These are phyloP conservation scores for Cyphomyrus discorhynchus DNA, from an alignment of 2,113 vertebrate species.

Conservation along the genomic window DNA sequence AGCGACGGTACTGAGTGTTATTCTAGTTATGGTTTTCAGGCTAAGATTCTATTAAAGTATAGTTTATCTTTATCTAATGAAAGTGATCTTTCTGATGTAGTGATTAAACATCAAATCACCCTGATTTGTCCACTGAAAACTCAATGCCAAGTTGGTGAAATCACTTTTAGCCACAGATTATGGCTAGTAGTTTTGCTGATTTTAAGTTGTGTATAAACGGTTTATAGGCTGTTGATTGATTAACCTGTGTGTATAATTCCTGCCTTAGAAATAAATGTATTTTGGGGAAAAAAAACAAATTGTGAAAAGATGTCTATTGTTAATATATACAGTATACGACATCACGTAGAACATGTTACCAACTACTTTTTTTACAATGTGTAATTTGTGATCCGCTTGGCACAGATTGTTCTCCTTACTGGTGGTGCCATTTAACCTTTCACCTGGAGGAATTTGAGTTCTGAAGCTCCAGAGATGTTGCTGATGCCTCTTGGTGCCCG, in stretches of 20 bases:
- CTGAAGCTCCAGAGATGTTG: background rate
- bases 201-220: background rate
- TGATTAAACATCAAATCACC: background rate
- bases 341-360: background rate
- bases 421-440: background rate
- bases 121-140: background rate
- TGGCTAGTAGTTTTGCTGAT: background rate
- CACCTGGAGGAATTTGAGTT: background rate
- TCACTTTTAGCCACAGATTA: background rate
- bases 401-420: background rate
- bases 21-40: background rate
- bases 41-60: background rate
- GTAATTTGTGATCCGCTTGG: background rate
- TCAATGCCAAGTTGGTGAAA: background rate
- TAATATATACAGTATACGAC: background rate
- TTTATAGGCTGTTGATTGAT: background rate
- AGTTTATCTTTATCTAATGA: background rate
- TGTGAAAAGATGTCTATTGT: background rate
- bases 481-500: background rate
- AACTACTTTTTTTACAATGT: background rate
- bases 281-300: background rate
- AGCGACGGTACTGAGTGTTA: background rate
- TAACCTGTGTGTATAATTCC: background rate
- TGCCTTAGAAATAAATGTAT: constrained; percentile 18
- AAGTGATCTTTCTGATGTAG: background rate